Conservation (phyloP, 35 echinoderm and acorn worm species). For the Lytechinus pictus region DNA sequence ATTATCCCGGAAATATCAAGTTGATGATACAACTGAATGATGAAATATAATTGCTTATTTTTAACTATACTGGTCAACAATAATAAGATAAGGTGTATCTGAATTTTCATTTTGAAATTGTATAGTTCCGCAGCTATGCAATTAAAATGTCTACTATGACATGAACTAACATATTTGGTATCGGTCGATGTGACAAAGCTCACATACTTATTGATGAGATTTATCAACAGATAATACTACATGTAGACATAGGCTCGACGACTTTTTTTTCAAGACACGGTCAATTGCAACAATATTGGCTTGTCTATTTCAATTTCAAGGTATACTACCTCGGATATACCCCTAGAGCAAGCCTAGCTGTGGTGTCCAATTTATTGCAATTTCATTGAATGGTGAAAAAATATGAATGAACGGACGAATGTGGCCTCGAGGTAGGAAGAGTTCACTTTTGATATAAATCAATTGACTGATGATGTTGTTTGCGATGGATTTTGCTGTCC, state of each 20-base stretch:
- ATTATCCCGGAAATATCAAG: too few relatives aligned
- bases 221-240: background rate
- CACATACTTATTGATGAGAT: background rate
- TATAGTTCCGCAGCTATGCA: too few relatives aligned
- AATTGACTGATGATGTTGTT: slow-evolving; percentile 19
- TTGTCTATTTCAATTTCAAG: background rate
- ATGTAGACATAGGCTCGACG: background rate
- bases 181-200: background rate
- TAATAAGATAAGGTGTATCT: too few relatives aligned
- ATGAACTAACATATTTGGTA: background rate
- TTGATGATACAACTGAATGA: too few relatives aligned
- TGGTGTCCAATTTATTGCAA: background rate
- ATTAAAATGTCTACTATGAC: too few relatives aligned
- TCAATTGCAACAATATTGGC: background rate
- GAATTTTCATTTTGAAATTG: too few relatives aligned
- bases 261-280: background rate
- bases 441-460: slow-evolving; percentile 7
- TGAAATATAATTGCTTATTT: too few relatives aligned
- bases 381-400: background rate
- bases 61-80: too few relatives aligned
- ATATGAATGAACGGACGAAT: slow-evolving; percentile 23
- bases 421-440: background rate
- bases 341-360: background rate
- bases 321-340: background rate
- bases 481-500: background rate